Percentiles rank a stretch among this genome's conserved stretches.
Conservation (phyloP, 2,113 vertebrate genomes). For the Paramormyrops kingsleyae region DNA sequence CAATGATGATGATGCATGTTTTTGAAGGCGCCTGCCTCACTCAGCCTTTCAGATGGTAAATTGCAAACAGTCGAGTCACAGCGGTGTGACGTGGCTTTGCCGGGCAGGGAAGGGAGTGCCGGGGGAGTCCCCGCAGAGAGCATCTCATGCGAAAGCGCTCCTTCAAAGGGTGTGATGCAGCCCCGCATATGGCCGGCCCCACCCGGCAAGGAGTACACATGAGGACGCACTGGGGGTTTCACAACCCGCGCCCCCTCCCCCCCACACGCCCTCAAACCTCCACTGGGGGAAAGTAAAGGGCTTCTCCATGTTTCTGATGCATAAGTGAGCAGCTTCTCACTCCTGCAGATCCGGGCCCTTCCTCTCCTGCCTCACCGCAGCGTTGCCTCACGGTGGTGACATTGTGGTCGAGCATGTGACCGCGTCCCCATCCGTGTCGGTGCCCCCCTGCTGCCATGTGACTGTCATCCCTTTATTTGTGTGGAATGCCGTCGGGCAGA, state of each 20-base stretch:
- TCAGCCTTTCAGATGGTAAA: not conserved
- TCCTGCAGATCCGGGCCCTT: not conserved
- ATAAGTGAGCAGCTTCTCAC: not conserved
- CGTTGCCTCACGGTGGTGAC: not conserved
- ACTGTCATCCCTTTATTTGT: not conserved
- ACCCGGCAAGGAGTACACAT: not conserved
- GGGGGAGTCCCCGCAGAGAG: not conserved
- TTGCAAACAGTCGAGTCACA: constrained; percentile 7
- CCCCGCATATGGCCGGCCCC: constrained; percentile 1
- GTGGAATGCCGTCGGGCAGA: not conserved
- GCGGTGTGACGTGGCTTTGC: not conserved
- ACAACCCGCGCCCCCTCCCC: not conserved
- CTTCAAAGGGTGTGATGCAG: not conserved
- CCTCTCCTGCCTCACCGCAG: not conserved
- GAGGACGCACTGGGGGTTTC: not conserved
- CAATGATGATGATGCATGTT: not conserved
- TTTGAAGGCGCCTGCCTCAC: not conserved
- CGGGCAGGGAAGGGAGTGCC: not conserved
- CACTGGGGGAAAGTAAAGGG: not conserved
- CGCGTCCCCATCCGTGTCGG: not conserved
- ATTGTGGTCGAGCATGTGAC: not conserved
- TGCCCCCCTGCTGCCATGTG: not conserved
- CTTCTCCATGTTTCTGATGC: not conserved
- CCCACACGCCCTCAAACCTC: not conserved
- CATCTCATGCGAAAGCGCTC: not conserved